Percentiles rank a stretch among this genome's conserved stretches.
Conservation (phyloP, 2,888 invertebrate genomes). For the Dynastes tityus region DNA sequence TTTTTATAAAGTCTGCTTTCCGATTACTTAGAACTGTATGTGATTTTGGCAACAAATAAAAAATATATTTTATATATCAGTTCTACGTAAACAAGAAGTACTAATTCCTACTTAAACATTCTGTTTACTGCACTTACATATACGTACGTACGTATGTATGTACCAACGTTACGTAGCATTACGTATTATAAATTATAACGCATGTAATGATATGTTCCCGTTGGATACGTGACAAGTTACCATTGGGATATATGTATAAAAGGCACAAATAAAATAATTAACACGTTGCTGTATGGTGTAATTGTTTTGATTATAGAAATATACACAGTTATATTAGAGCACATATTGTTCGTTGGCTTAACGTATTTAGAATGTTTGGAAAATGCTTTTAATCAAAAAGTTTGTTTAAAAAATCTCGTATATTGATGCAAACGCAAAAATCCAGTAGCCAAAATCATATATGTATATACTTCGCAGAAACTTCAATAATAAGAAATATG, state of each 20-base stretch:
- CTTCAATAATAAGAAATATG: too few species aligned
- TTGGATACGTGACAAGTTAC: conserved; percentile 6
- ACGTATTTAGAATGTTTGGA: neutral
- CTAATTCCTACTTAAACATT: too few species aligned
- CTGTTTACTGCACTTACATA: too few species aligned
- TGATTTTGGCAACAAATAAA: too few species aligned
- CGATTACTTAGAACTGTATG: too few species aligned
- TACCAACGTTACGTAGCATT: too few species aligned
- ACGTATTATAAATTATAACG: neutral
- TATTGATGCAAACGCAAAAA: neutral
- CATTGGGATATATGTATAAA: neutral
- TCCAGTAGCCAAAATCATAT: neutral
- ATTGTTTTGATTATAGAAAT: neutral
- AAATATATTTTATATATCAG: too few species aligned
- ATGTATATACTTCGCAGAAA: too few species aligned
- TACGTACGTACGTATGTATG: too few species aligned
- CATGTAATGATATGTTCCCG: neutral
- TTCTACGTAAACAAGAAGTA: too few species aligned
- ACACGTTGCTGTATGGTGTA: neutral
- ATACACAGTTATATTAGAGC: conserved; percentile 4
- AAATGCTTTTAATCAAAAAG: neutral
- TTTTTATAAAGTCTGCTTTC: too few species aligned
- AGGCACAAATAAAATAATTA: conserved; percentile 13
- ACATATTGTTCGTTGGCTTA: neutral
- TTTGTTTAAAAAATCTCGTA: neutral